Evolutionary conservation across 2,113 vertebrate genomes (phyloP).

Genomic region (Pipa parva): DNA sequence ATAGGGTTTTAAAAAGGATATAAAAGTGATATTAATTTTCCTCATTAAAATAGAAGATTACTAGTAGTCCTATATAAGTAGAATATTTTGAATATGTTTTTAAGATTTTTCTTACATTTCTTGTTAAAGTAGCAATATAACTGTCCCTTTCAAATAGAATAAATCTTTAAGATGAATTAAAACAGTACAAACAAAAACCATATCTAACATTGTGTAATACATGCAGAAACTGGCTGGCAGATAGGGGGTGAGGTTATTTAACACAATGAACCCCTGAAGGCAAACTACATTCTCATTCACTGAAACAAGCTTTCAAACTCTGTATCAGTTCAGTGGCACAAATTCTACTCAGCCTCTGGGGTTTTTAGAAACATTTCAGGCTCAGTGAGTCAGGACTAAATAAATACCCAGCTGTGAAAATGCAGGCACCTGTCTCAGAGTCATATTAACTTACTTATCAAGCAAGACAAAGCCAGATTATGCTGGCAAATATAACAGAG

Average conservation of each 20-base stretch:
- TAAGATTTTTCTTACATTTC: no score
- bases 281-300: conserved; percentile 17
- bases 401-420: conserved; percentile 37
- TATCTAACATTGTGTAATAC: not conserved
- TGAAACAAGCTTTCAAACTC: conserved; percentile 12
- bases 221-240: not conserved
- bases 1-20: no score
- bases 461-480: conserved; percentile 11
- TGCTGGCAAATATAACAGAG: conserved; percentile 1
- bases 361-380: conserved; percentile 29
- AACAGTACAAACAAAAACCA: not conserved
- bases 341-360: conserved; percentile 23
- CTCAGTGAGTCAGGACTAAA: conserved; percentile 34
- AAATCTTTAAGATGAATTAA: not conserved
- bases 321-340: conserved; percentile 9
- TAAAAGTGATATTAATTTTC: no score
- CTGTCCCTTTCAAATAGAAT: no score
- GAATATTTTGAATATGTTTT: no score
- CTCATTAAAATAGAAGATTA: no score
- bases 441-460: conserved; percentile 14
- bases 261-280: conserved; percentile 9
- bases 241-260: conserved; percentile 12
- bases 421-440: conserved; percentile 25
- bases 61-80: no score
- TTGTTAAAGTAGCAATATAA: no score